Evolutionary conservation across 2,113 vertebrate genomes (phyloP).

Genomic region (Scatophagus argus): DNA sequence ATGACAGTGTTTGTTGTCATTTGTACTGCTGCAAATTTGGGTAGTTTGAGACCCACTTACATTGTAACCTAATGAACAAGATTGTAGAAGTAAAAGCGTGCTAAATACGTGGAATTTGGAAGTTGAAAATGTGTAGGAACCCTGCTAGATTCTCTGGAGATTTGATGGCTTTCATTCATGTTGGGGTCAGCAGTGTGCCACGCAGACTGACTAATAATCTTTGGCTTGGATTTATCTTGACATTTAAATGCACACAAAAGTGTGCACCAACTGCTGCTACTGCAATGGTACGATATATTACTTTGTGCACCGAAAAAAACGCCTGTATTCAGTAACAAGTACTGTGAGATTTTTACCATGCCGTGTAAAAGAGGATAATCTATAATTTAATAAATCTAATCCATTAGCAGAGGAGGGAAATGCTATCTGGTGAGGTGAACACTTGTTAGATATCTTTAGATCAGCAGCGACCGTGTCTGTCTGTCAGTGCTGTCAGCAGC

Average conservation of each 20-base stretch:
- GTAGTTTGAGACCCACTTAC: neutral
- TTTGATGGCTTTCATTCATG: constrained; percentile 23
- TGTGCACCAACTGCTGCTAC: constrained; percentile 22
- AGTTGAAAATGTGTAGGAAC: constrained; percentile 40
- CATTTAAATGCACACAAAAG: neutral
- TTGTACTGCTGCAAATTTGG: constrained; percentile 4
- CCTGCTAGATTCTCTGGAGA: constrained; percentile 18
- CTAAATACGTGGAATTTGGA: neutral
- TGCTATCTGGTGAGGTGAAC: neutral
- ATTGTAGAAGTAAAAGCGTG: neutral
- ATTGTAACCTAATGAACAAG: neutral
- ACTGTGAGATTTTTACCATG: constrained; percentile 7
- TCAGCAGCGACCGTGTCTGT: neutral
- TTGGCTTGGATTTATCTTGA: neutral
- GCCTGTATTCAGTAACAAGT: neutral
- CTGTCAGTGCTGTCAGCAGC: constrained; percentile 22
- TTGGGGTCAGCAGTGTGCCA: constrained; percentile 68
- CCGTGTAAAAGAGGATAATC: constrained; percentile 12
- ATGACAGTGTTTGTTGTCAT: neutral
- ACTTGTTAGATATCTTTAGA: constrained; percentile 32
- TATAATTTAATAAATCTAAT: too few species aligned
- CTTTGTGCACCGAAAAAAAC: constrained; percentile 12
- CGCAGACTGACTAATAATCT: neutral
- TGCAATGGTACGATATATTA: neutral
- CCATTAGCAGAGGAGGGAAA: neutral